phyloP scores from a whole-genome alignment of 2,888 invertebrate genomes.

The Mystacides longicornis region DNA sequence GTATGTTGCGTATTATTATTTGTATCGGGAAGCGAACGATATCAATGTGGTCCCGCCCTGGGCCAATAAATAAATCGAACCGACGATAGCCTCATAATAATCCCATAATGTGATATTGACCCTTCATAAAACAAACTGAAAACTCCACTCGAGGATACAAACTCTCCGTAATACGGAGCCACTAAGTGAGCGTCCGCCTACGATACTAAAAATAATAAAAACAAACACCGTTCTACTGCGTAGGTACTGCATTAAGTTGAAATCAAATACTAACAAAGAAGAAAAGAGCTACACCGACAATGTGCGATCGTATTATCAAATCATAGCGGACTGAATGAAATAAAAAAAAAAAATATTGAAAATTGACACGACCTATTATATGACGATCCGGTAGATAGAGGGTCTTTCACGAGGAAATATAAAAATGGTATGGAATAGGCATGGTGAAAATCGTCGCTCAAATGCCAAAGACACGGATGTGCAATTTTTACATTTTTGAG shows the following conservation, averaged over 20 bases:
- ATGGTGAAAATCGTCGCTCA: no score
- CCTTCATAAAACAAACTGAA: constrained; percentile 14
- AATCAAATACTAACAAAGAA: background rate
- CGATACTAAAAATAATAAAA: background rate
- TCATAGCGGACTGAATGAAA: no score
- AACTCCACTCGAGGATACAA: background rate
- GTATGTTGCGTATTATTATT: background rate
- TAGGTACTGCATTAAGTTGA: background rate
- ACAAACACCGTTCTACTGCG: no score
- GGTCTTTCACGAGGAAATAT: no score
- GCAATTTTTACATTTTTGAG: no score
- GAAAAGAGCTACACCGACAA: no score
- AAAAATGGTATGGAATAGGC: no score
- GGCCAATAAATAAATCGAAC: constrained; percentile 16
- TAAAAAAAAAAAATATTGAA: no score
- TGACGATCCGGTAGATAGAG: no score
- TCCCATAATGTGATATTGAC: constrained; percentile 19
- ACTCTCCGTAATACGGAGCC: background rate
- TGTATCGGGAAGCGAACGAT: background rate
- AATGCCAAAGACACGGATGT: no score
- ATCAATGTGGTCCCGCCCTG: background rate
- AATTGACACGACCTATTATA: no score
- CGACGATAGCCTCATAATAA: constrained; percentile 16
- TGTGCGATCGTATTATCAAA: no score
- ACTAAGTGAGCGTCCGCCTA: background rate